phyloP scores from a whole-genome alignment of 2,113 vertebrate genomes.

The Ictalurus punctatus region DNA sequence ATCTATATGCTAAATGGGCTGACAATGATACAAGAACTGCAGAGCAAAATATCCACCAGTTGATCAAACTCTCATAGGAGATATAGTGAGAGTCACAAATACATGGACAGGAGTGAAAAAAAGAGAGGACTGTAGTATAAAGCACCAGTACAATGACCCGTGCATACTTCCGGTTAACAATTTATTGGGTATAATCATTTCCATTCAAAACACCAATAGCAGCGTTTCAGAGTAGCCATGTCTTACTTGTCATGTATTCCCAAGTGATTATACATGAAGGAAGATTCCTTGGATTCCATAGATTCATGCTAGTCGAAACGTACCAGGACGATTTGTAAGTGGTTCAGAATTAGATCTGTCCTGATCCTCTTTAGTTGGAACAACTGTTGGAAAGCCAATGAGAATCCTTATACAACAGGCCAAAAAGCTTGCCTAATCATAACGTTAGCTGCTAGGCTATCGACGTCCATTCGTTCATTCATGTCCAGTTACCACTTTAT shows the following conservation, averaged over 20 bases:
- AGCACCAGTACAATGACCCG: not conserved
- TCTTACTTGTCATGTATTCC: not conserved
- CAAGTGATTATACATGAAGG: not conserved
- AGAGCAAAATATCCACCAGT: not conserved
- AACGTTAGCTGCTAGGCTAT: not conserved
- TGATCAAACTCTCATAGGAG: not conserved
- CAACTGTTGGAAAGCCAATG: not conserved
- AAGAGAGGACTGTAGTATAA: not conserved
- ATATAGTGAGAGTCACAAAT: not conserved
- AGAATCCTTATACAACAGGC: not conserved
- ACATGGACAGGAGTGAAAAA: not conserved
- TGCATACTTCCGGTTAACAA: not conserved
- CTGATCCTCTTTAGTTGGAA: not conserved
- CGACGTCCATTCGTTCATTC: not conserved
- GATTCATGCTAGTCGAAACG: not conserved
- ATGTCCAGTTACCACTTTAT: not conserved
- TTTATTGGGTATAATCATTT: not conserved
- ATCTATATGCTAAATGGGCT: conserved; percentile 4
- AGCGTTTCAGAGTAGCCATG: not conserved
- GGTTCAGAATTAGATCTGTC: not conserved
- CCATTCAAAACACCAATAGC: not conserved
- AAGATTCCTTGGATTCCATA: not conserved
- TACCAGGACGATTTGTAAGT: not conserved
- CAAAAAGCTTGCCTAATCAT: not conserved
- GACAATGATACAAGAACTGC: not conserved